Conservation (phyloP, 2,113 vertebrate species). For the Callorhinus ursinus region DNA sequence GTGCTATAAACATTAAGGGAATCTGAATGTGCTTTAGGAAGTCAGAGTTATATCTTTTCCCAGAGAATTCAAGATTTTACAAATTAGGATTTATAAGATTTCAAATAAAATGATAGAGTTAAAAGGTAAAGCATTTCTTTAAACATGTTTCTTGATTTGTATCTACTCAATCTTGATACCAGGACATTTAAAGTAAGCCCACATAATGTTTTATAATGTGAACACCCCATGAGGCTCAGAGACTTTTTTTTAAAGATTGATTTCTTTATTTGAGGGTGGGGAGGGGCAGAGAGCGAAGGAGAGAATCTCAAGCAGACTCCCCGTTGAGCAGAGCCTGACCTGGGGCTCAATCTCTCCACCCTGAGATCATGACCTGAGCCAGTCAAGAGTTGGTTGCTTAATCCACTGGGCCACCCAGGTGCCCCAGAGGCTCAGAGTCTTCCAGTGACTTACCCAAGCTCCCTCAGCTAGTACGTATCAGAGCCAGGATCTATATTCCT, state of each 20-base stretch:
- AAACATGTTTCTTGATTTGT: not conserved
- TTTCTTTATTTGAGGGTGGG: not conserved
- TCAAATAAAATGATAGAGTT: not conserved
- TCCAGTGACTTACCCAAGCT: not conserved
- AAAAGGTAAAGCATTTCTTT: not conserved
- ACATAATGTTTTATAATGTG: not conserved
- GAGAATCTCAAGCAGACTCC: not conserved
- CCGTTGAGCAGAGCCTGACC: not conserved
- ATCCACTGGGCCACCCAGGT: not conserved
- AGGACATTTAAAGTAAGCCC: not conserved
- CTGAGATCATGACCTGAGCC: not conserved
- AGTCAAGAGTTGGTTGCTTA: not conserved
- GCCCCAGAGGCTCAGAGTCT: not conserved
- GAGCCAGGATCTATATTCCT: not conserved
- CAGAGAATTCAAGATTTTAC: not conserved
- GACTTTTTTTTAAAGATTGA: not conserved
- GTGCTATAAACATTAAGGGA: not conserved
- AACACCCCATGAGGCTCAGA: not conserved
- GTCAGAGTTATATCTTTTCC: not conserved
- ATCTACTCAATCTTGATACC: not conserved
- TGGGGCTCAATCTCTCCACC: not conserved
- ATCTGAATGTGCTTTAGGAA: not conserved
- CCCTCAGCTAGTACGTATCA: not conserved
- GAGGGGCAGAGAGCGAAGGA: not conserved
- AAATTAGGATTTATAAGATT: not conserved